Conservation (phyloP, 2,113 vertebrate genomes). For the Todiramphus chloris region DNA sequence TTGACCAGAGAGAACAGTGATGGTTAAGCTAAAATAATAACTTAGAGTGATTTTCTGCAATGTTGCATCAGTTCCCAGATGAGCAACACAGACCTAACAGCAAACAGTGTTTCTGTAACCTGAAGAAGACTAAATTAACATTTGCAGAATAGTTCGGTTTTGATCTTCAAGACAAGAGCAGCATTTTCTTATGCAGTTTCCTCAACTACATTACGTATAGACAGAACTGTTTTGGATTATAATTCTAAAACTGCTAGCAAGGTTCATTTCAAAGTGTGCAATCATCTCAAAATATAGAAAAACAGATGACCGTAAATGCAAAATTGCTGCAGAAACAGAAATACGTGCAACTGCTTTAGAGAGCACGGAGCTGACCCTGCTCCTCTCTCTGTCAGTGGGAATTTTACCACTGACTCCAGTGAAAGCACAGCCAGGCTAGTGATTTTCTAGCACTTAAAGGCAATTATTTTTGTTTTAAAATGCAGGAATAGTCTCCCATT, state of each 20-base stretch:
- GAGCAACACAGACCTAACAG: neutral
- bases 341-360: neutral
- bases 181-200: neutral
- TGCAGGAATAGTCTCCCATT: neutral
- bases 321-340: neutral
- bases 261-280: neutral
- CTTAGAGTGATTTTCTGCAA: slow-evolving; percentile 17
- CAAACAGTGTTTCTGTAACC: neutral
- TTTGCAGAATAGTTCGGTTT: neutral
- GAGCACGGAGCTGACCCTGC: neutral
- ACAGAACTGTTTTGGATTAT: neutral
- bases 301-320: neutral
- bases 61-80: neutral
- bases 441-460: slow-evolving; percentile 5
- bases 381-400: neutral
- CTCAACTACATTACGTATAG: neutral
- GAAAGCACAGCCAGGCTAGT: neutral
- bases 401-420: neutral
- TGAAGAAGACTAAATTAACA: neutral
- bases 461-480: slow-evolving; percentile 25
- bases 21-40: neutral
- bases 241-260: neutral
- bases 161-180: neutral
- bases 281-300: neutral
- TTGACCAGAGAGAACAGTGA: neutral